Percentiles rank a stretch among this genome's conserved stretches.
Conservation (phyloP, 1,140 invertebrate genomes). For the Glossosoma conforme region DNA sequence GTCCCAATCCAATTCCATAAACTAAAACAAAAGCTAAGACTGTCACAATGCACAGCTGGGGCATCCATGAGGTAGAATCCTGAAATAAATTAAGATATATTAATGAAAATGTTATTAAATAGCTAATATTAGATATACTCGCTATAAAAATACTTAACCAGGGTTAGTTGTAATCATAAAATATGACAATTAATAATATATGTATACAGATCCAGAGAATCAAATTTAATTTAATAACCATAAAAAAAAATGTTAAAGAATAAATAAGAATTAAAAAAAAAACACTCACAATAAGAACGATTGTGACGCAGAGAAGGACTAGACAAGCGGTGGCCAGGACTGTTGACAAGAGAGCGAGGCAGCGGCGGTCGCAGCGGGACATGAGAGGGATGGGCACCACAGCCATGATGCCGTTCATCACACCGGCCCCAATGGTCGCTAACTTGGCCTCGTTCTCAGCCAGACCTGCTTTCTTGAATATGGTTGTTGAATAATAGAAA, state of each 20-base stretch:
- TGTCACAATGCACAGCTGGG: slow-evolving; percentile 64
- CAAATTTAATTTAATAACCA: no score
- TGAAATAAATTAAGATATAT: no score
- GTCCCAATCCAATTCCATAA: slow-evolving; percentile 79
- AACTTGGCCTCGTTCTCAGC: slow-evolving; percentile 52
- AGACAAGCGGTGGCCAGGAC: slow-evolving; percentile 49
- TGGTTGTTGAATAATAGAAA: slow-evolving; percentile 73
- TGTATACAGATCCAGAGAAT: no score
- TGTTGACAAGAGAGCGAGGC: slow-evolving; percentile 55
- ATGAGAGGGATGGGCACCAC: slow-evolving; percentile 56
- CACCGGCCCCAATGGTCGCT: slow-evolving; percentile 66
- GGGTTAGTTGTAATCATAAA: no score
- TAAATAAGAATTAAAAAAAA: no score
- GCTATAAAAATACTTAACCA: no score
- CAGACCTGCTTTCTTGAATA: slow-evolving; percentile 65
- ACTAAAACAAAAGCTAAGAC: slow-evolving; percentile 73
- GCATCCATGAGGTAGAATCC: slow-evolving; percentile 61
- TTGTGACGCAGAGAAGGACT: slow-evolving; percentile 51
- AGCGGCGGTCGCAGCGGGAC: slow-evolving; percentile 52
- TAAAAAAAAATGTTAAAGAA: no score
- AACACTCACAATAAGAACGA: slow-evolving; percentile 58
- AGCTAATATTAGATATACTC: no score
- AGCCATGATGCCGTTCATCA: slow-evolving; percentile 67
- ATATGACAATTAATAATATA: no score
- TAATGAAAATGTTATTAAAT: no score